phyloP scores from a whole-genome alignment of 2,888 invertebrate species.

The Corbicula japonica region DNA sequence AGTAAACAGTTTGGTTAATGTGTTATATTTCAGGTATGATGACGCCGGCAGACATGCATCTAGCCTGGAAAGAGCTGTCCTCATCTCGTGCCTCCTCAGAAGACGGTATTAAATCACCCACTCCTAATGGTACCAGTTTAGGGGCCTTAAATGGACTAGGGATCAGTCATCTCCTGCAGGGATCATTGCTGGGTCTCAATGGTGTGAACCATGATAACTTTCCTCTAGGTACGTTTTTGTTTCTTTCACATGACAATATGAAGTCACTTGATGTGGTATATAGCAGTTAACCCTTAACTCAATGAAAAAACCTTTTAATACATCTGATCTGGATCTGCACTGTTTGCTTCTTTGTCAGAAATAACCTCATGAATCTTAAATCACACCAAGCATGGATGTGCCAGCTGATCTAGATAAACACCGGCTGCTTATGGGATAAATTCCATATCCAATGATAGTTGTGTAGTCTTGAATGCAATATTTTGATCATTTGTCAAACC shows the following conservation, averaged over 20 bases:
- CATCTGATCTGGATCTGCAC: no score
- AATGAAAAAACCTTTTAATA: background rate
- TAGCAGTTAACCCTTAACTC: background rate
- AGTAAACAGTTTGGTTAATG: no score
- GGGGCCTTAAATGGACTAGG: slow-evolving; percentile 53
- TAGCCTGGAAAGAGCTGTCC: slow-evolving; percentile 84
- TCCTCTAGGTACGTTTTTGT: slow-evolving; percentile 41
- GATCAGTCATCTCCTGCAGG: slow-evolving; percentile 54
- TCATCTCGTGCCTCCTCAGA: slow-evolving; percentile 73
- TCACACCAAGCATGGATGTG: no score
- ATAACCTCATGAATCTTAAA: no score
- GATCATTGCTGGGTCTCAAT: slow-evolving; percentile 67
- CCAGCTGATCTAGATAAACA: no score
- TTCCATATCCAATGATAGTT: no score
- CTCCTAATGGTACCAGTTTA: slow-evolving; percentile 64
- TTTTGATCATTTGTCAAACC: no score
- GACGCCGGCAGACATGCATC: slow-evolving; percentile 84
- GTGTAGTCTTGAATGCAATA: no score
- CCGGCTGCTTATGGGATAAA: no score
- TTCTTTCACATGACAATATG: no score
- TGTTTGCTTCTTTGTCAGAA: no score
- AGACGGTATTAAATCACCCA: slow-evolving; percentile 65
- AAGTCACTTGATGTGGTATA: background rate
- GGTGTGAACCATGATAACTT: slow-evolving; percentile 68
- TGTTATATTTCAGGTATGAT: slow-evolving; percentile 80